Evolutionary conservation across 1,140 invertebrate species (phyloP), one percentile per base, ranked within the genome.

Genomic region (Eupristina koningsbergeri): DNA sequence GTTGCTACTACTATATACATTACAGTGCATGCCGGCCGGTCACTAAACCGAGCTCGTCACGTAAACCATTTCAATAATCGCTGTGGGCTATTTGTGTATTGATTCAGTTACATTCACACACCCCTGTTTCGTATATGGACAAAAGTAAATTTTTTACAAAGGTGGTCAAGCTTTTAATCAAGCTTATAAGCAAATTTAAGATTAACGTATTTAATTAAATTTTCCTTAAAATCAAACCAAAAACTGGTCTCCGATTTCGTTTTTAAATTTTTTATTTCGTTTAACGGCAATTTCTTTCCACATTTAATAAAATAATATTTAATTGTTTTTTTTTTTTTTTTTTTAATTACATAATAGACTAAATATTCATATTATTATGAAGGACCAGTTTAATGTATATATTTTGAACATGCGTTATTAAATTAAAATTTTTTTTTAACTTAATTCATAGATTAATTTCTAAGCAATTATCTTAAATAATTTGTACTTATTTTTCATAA

Each of bases 61-160:
- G 50, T 76, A 50, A 15, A 75, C 50, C 74, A 22, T 58, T 76
- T 76, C 29, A 15, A 61, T 13, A 26, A 47, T 34, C 45, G 41
- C 73, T 50, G 19, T 34, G 50, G 19, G 73, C 45, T 75, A 17
- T 75, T 75, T 75, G 47, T 31, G 45, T 34, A 75, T 75, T 75
- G 41, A 75, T 29, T 11, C 71, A 17, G 6, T 31, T 69, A 71
- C 15, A 41, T 71, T 71, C 29, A 17, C 39, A 41, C 3, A 17
- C 22, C 22, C 7, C 11, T 69, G 61, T 3, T 41, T 41, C 7
- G 22, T 11, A 31, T 71, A 71, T 22, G 22, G 26, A 22, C 9
- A 58, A 58, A 58, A 50, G 47, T 50, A 50, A 58, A 22, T 19
- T 5, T 58, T 53, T 58, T 26, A 26, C 19, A 58, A 9, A 58